Base-by-base conservation (phyloP, 2,888 invertebrate species). In the Conus canariensis region DNA sequence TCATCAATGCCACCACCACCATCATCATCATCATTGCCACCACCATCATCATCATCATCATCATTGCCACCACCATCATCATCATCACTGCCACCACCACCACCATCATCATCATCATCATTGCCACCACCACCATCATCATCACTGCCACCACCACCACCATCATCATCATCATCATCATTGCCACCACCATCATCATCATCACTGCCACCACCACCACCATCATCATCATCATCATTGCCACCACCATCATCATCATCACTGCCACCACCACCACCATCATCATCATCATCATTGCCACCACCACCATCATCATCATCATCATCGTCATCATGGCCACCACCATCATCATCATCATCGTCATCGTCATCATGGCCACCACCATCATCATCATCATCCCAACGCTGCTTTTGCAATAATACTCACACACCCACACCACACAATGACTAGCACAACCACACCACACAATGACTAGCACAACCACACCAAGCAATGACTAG, bases 111-210 rank as follows among this genome's bases (percentile, higher is more conserved):
- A 87, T 16, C 87, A 87, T 30, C 70, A 87, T 87, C 45, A 9
- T 6, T 2, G 12, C 87, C 87, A 85, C 58, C 85, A 85, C 85
- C 85, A 85, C 85, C 85, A 85, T 56, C 85, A 85, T 58, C 85
- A 85, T 58, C 58, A 85, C 56, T 58, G 56, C 56, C 85, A 85
- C 56, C 85, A 56, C n/a, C 85, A 85, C 25, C 88, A 56, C 14
- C 19, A 89, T 45, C 56, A 30, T 77, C 25, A 77, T 30, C 25
- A 45, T 77, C 25, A 77, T 77, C 8, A 87, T 67, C 70, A 87
- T 87, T 45, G 87, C 25, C 88, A 56, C 14, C 19, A 89, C 60
- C 56, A 87, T 87, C 87, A 87, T 60, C 45, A 87, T 16, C 87
- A 87, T 30, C 87, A 87, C 56, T 58, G 14, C 7, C 45, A 87